Base-by-base conservation (phyloP, 2,113 vertebrate species). In the Entomyzon cyanotis region DNA sequence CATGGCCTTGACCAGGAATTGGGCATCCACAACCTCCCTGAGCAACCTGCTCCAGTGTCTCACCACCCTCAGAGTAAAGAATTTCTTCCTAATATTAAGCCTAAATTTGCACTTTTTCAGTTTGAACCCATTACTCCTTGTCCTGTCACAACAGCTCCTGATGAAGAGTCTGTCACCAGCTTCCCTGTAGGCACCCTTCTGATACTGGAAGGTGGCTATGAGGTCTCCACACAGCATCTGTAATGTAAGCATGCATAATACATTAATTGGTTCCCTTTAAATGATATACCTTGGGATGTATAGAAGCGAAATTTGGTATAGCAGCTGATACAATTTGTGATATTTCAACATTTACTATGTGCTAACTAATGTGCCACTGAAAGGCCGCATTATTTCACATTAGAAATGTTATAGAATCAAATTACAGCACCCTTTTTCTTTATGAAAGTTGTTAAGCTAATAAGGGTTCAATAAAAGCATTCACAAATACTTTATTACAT, bases 11-110 rank as follows among this genome's bases (percentile, higher is more conserved):
- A 77, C 4, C 2, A 2, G 22, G 49, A 4, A 20, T 28, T 21
- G 8, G 19, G 7, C 14, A 49, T 2, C 15, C 22, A 50, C 19
- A 50, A 1, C 15, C 15, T 37, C 16, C 1, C 2, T 7, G 23
- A 27, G 19, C 9, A 84, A 47, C 23, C 19, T 70, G 7, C 44
- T 56, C 27, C 12, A 30, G 15, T 12, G 9, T 11, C 33, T 64
- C 13, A 44, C 30, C 12, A 50, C 15, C 1, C 6, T 39, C 15
- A n/a, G 23, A 56, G 3, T 21, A 50, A 37, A 42, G 10, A 70
- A 58, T 33, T 28, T 56, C 18, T 70, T 64, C 15, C 9, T 64
- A 44, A 58, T 56, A 44, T 56, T 42, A 20, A 33, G 44, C 10
- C 19, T 63, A 33, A 58, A 24, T 33, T 58, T 50, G 7, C 2